Evolutionary conservation across 2,797 vertebrate genomes (phyloP).

Genomic region (Sphaeramia orbicularis): DNA sequence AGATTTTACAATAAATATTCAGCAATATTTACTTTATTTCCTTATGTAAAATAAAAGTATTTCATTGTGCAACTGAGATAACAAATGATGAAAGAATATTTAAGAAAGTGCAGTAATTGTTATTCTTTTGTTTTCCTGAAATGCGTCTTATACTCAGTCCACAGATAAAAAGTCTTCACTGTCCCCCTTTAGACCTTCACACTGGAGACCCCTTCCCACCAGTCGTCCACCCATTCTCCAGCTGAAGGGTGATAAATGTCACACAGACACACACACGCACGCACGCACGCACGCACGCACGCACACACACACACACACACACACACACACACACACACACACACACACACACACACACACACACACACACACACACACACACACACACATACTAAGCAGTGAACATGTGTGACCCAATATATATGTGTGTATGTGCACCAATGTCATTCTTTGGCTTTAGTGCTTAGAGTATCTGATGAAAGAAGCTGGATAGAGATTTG

Average conservation of each 20-base stretch:
- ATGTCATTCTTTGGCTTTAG: conserved; percentile 31
- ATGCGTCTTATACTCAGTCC: no score
- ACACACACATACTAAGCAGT: background rate
- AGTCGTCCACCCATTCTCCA: conserved; percentile 28
- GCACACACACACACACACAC: conserved; percentile 1
- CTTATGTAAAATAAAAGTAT: no score
- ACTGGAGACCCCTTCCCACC: conserved; percentile 25
- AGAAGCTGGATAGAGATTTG: conserved; percentile 50
- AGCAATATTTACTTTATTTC: no score
- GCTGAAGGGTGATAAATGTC: conserved; percentile 36
- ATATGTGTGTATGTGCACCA: conserved; percentile 19
- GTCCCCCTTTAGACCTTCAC: conserved; percentile 11
- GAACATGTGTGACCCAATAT: conserved; percentile 2
- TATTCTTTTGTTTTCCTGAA: no score
- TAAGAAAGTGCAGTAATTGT: no score
- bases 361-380: conserved; percentile 1
- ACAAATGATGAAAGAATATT: no score
- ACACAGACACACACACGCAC: background rate
- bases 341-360: background rate
- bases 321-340: background rate
- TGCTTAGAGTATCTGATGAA: conserved; percentile 42
- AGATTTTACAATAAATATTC: no score
- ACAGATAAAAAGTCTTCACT: background rate
- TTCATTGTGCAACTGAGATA: no score
- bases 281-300: no score